Evolutionary conservation across 2,888 invertebrate genomes (phyloP).

Genomic region (Volucella inflata): DNA sequence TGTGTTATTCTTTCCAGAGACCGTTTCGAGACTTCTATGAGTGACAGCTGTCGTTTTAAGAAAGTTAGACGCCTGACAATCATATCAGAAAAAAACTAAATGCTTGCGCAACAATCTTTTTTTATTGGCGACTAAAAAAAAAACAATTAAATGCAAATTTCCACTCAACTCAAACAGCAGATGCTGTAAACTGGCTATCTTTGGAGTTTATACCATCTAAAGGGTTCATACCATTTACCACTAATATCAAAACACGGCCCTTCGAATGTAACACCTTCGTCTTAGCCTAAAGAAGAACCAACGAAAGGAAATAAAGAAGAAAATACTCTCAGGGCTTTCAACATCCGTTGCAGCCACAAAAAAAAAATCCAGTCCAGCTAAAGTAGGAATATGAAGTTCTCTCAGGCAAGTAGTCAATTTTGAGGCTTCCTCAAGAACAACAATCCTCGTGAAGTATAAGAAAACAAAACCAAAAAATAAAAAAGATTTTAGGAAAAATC

Average conservation of each 20-base stretch:
- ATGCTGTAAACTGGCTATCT: constrained; percentile 26
- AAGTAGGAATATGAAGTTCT: constrained; percentile 42
- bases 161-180: neutral
- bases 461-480: neutral
- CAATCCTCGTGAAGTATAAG: constrained; percentile 15
- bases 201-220: constrained; percentile 28
- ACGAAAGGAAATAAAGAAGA: neutral
- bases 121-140: neutral
- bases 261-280: neutral
- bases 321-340: constrained; percentile 1
- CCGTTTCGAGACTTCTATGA: too few species aligned
- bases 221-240: constrained; percentile 49
- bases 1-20: too few species aligned
- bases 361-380: neutral
- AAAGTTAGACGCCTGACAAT: too few species aligned
- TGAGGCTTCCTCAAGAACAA: constrained; percentile 47
- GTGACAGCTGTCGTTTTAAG: too few species aligned
- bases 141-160: constrained; percentile 23
- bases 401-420: constrained; percentile 31
- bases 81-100: neutral
- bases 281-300: neutral
- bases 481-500: constrained; percentile 18
- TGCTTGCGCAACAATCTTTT: neutral
- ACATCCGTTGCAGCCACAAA: neutral
- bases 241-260: constrained; percentile 28